A percentile compares a stretch with the other conserved stretches of the same genome.
These are phyloP conservation scores for Alauda arvensis DNA, from an alignment of 2,797 vertebrate genomes.

Conservation along the genomic window DNA sequence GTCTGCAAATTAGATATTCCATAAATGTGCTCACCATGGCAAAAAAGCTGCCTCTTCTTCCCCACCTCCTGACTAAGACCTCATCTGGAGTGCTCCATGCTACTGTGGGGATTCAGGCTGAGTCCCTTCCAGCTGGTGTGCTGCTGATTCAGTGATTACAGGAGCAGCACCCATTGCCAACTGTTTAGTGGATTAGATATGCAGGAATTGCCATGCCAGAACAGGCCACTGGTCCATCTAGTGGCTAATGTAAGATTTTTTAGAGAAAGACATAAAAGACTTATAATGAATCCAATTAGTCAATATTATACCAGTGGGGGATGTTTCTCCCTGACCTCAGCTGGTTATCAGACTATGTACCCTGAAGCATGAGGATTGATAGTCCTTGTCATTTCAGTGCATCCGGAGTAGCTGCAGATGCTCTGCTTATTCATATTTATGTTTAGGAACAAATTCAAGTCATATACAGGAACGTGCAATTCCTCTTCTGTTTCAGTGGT, in stretches of 20 bases:
- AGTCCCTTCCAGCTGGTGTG: neutral
- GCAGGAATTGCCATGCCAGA: neutral
- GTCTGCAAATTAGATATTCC: neutral
- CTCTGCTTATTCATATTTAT: constrained; percentile 46
- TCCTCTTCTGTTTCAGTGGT: neutral
- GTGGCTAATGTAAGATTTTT: constrained; percentile 58
- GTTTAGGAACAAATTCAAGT: neutral
- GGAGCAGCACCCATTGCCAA: neutral
- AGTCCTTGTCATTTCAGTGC: constrained; percentile 59
- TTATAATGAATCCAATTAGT: constrained; percentile 59
- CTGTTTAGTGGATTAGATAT: neutral
- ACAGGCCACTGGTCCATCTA: neutral
- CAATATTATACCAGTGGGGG: constrained; percentile 42
- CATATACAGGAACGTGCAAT: accelerated
- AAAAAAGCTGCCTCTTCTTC: neutral
- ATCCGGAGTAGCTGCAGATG: constrained; percentile 58
- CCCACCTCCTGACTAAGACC: neutral
- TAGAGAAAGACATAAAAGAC: constrained; percentile 60
- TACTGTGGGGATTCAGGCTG: neutral
- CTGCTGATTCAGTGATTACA: neutral
- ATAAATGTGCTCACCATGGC: neutral
- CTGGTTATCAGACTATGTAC: constrained; percentile 65
- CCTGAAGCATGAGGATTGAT: constrained; percentile 65
- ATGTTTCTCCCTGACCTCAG: constrained; percentile 70
- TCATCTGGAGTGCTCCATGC: neutral